Conservation (phyloP, 2,888 invertebrate species). For the Drosophila yooni region DNA sequence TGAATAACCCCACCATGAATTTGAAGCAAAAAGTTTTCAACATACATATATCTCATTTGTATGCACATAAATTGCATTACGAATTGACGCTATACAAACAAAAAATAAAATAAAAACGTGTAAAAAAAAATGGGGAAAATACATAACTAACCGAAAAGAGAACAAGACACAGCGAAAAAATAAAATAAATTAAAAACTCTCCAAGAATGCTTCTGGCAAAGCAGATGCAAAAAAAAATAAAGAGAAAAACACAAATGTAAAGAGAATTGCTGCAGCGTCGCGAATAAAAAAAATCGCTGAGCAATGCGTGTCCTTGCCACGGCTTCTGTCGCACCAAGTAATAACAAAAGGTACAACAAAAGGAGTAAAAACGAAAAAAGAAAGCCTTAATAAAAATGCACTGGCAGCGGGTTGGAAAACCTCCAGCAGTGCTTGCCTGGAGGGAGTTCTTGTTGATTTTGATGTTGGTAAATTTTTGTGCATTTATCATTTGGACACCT, state of each 20-base stretch:
- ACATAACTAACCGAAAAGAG: conserved; percentile 11
- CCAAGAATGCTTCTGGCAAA: conserved; percentile 32
- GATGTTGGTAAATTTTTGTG: conserved; percentile 54
- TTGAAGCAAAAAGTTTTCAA: conserved; percentile 44
- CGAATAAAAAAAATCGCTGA: conserved; percentile 45
- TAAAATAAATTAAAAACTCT: conserved; percentile 62
- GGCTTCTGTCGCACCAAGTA: conserved; percentile 47
- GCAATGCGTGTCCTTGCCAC: conserved; percentile 58
- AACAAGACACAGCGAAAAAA: conserved; percentile 39
- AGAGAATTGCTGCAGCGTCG: conserved; percentile 29
- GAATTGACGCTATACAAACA: conserved; percentile 47
- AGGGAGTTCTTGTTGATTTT: conserved; percentile 46
- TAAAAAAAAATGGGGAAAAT: conserved; percentile 1
- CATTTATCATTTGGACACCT: conserved; percentile 61
- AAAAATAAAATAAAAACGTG: conserved; percentile 2
- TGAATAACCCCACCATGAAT: conserved; percentile 44
- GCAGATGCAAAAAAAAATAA: conserved; percentile 24
- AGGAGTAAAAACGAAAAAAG: conserved; percentile 9
- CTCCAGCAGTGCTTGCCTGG: neutral
- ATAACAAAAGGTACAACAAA: conserved; percentile 52
- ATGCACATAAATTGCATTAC: conserved; percentile 69
- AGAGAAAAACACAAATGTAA: conserved; percentile 15
- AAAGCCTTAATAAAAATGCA: conserved; percentile 27
- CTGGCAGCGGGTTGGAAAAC: conserved; percentile 1
- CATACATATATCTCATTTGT: conserved; percentile 49